Percentiles rank a stretch among this genome's conserved stretches.
Evolutionary conservation across 1,140 invertebrate species (phyloP).

Genomic region (Nasonia vitripennis): DNA sequence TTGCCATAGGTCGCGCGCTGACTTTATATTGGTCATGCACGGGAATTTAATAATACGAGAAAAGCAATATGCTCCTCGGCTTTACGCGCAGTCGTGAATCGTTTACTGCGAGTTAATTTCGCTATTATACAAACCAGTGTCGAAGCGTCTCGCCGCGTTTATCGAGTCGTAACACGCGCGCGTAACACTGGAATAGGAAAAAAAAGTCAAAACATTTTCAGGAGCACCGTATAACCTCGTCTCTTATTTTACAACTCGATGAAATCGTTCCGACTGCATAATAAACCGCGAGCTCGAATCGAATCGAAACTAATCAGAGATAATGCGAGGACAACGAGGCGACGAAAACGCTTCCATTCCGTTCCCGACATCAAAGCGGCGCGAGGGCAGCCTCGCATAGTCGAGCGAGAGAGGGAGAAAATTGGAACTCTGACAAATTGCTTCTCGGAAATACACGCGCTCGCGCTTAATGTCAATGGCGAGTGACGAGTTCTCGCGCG

Average conservation of each 20-base stretch:
- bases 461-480: conserved; percentile 43
- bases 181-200: no score
- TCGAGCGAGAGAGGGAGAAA: conserved; percentile 12
- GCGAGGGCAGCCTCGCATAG: not conserved
- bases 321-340: no score
- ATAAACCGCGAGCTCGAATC: no score
- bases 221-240: not conserved
- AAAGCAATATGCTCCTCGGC: not conserved
- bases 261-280: no score
- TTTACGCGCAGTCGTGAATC: conserved; percentile 11
- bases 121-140: not conserved
- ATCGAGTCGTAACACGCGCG: not conserved
- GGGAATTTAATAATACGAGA: conserved; percentile 27
- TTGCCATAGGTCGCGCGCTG: not conserved
- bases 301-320: no score
- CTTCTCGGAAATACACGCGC: conserved; percentile 19
- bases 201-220: not conserved
- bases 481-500: conserved; percentile 11
- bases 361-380: not conserved
- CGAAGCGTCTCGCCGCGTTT: not conserved
- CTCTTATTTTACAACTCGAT: no score
- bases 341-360: not conserved
- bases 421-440: conserved; percentile 48
- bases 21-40: not conserved
- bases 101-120: conserved; percentile 40